Evolutionary conservation across 2,888 invertebrate genomes (phyloP).

Genomic region (Andrena bucephala): DNA sequence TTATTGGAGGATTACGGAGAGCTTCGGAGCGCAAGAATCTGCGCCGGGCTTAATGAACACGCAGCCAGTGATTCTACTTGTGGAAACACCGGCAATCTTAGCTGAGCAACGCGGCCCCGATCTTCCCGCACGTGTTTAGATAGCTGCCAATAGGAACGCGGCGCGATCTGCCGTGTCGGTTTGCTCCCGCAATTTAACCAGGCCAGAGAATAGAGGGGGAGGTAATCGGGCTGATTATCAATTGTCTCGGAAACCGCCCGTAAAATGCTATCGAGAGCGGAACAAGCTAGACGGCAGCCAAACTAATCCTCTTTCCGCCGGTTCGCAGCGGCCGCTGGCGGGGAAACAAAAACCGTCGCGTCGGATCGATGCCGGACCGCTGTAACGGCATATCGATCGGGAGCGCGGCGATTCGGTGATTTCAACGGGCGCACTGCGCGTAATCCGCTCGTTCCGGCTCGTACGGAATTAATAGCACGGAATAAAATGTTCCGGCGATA

Average conservation of each 20-base stretch:
- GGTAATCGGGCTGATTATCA: constrained; percentile 27
- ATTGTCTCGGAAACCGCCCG: constrained; percentile 24
- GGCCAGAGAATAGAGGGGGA: no score
- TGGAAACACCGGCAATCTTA: no score
- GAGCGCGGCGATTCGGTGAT: constrained; percentile 53
- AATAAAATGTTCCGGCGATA: constrained; percentile 50
- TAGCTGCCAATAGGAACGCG: no score
- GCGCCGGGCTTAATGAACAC: no score
- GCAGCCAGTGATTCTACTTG: no score
- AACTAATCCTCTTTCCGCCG: constrained; percentile 55
- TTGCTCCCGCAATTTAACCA: no score
- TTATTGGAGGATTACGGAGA: neutral
- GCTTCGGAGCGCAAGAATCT: neutral
- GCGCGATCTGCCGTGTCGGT: no score
- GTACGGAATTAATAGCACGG: constrained; percentile 55
- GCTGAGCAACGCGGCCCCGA: no score
- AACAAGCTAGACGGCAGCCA: constrained; percentile 14
- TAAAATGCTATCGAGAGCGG: constrained; percentile 31
- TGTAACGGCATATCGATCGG: constrained; percentile 25
- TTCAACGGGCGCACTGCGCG: constrained; percentile 44
- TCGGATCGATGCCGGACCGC: constrained; percentile 38
- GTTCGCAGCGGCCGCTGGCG: constrained; percentile 16
- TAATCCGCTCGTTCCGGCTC: constrained; percentile 57
- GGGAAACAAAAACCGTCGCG: constrained; percentile 45
- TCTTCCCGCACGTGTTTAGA: no score